Evolutionary conservation across 64 coral and sea anemone species (phyloP), one percentile per base, ranked within the genome.

Genomic region (Montipora foliosa): DNA sequence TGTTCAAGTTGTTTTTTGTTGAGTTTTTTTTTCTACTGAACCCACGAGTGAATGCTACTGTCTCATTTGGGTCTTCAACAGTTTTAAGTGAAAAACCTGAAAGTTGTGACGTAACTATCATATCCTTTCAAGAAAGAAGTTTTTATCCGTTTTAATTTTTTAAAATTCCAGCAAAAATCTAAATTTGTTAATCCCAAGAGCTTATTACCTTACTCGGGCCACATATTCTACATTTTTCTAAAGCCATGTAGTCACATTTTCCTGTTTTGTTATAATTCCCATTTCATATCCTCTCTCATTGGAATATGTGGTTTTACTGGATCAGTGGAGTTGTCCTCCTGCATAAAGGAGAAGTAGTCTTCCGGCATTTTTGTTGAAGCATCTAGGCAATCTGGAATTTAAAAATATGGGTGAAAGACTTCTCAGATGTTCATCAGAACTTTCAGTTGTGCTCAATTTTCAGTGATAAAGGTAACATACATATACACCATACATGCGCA

Each of bases 331-430:
- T 86, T 86, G 16, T 72, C 19, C 8, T 86, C 82, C 46, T 86
- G 82, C 62, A 71, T n/a, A 47, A 86, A 86, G 8, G 80, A 60
- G 64, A 78, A 87, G 44, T 93, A 93, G 66, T 93, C 91, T 6
- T 72, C 77, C 20, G 91, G 91, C 82, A 93, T 87, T 22, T 70
- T 46, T 14, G 52, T 86, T 45, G 91, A 93, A 69, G 91, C 91
- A 78, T 29, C 62, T 0, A 93, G 82, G 25, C 91, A 93, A 49
- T 79, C 91, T 93, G 59, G 6, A 87, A 76, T 68, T 17, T 66
- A 81, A 80, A 8, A 48, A 90, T 9, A 19, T 20, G 14, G 5
- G 5, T 44, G 1, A 69, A 44, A 16, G 7, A 67, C 53, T 46
- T 64, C 17, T 79, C 53, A 57, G 53, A 57, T 37, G 6, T 14